phyloP scores from a whole-genome alignment of 2,113 vertebrate genomes.

The Phalacrocorax carbo region DNA sequence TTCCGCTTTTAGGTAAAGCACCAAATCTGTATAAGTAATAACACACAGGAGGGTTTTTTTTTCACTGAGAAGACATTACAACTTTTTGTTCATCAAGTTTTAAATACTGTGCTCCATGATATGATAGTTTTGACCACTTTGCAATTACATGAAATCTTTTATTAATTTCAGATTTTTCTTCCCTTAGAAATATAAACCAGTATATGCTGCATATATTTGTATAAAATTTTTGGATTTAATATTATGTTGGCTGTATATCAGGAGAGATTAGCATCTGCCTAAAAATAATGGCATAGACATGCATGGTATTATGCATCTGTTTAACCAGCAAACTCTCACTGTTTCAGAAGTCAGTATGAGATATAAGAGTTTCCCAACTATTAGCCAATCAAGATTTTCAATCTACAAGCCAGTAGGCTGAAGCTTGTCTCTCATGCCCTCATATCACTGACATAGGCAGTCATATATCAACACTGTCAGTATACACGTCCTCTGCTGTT shows the following conservation, averaged over 20 bases:
- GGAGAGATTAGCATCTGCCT: neutral
- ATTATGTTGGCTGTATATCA: neutral
- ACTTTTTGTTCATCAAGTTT: neutral
- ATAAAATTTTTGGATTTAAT: neutral
- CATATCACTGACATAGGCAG: neutral
- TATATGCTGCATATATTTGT: neutral
- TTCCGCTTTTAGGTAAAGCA: neutral
- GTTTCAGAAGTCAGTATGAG: neutral
- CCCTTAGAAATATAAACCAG: neutral
- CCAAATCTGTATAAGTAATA: neutral
- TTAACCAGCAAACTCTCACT: neutral
- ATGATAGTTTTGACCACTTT: neutral
- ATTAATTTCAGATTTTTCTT: neutral
- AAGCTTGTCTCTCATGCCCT: neutral
- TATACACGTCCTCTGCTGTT: neutral
- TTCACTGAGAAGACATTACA: neutral
- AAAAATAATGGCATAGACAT: neutral
- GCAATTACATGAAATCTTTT: neutral
- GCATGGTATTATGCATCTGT: neutral
- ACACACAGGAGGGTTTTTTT: neutral
- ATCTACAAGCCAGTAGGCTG: neutral
- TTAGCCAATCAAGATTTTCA: neutral
- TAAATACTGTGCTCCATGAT: neutral
- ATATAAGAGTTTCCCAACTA: neutral
- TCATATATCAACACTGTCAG: accelerated